Evolutionary conservation across 2,797 vertebrate species (phyloP), one percentile per base, ranked within the genome.

Genomic region (Tadarida brasiliensis): DNA sequence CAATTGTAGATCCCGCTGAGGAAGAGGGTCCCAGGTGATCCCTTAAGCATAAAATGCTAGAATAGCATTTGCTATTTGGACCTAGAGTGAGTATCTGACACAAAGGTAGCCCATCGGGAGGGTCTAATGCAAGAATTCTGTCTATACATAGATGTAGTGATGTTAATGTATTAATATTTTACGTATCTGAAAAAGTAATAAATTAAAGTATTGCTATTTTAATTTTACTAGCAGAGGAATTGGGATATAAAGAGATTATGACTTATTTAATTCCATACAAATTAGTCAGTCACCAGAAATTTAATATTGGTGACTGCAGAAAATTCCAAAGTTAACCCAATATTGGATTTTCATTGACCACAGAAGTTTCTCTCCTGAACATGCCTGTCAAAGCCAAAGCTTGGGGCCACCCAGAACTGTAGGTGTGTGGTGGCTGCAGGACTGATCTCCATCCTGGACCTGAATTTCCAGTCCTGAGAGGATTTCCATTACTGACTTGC

Each of bases 211-310:
- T 73, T 74, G 1, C 24, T 81, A 73, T 51, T 87, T 76, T 49
- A 47, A 80, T 91, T 87, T 85, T 77, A 93, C 56, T 73, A 57
- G 44, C 59, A 30, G 33, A 70, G 1, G 15, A 49, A 30, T 74
- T 95, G 30, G 82, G 19, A 83, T 33, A 90, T 20, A 80, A 74
- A 78, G n/a, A 86, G 28, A 57, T 81, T 93, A 92, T 11, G 2
- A 15, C 59, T 11, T 87, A 15, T 80, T 89, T 16, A 77, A 51
- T n/a, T 57, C 11, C 26, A 90, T 2, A 59, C 20, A 82, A 81
- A 88, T 85, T 35, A 95, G 9, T 28, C 17, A 91, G 56, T 17
- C 20, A 97, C 2, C 16, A 59, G 16, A 17, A 87, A 93, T 83
- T 39, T 30, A 33, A 22, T 85, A 73, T 16, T 91, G 49, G 33